These are phyloP conservation scores for Antheraea pernyi DNA, from an alignment of 1,140 invertebrate genomes.

Conservation along the genomic window DNA sequence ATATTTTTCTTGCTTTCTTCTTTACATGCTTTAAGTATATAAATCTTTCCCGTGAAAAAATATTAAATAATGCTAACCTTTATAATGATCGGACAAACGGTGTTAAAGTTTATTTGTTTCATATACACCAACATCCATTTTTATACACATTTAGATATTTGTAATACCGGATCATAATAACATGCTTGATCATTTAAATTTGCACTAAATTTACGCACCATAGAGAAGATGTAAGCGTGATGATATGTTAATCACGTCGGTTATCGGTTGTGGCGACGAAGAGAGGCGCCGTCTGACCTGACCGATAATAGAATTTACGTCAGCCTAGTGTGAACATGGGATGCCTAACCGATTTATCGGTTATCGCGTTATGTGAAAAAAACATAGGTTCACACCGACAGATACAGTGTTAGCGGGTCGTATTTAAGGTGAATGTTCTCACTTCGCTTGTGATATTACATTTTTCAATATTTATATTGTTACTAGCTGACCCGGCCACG, in stretches of 20 bases:
- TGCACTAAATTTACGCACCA: neutral
- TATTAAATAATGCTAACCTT: no score
- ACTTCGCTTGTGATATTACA: no score
- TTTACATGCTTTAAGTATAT: no score
- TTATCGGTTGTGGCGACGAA: neutral
- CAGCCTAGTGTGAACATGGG: neutral
- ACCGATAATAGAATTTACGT: neutral
- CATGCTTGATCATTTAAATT: neutral
- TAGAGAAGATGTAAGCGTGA: neutral
- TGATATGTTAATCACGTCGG: neutral
- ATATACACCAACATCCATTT: no score
- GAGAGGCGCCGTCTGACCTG: conserved; percentile 1
- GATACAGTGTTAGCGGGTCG: neutral
- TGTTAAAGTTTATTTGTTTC: no score
- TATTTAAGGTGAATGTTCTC: no score
- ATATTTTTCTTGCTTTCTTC: no score
- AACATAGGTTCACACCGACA: neutral
- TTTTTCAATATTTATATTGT: no score
- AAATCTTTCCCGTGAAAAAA: no score
- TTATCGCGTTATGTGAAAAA: neutral
- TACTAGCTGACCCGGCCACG: no score
- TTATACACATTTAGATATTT: no score
- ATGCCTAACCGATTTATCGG: neutral
- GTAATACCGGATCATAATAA: neutral
- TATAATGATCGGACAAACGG: no score